Base-by-base conservation (phyloP, 2,113 vertebrate genomes). In the Eptesicus fuscus region DNA sequence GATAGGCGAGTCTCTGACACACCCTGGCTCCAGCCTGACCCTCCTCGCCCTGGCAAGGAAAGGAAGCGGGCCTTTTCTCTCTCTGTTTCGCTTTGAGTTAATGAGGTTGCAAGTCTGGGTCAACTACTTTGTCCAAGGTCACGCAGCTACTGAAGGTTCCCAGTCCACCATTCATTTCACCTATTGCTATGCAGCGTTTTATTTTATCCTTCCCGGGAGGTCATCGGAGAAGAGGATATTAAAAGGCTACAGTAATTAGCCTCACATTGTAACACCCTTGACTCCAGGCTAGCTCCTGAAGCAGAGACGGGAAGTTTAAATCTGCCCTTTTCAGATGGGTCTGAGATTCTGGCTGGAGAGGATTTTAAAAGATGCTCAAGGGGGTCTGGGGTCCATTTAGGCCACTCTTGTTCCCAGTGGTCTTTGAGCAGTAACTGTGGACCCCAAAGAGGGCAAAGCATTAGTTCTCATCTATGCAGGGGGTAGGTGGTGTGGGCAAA, bases 181-280 rank as follows among this genome's bases (percentile, higher is more conserved):
- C n/a, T 78, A n/a, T 95, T 80, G 87, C 71, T 89, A 93, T 82
- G 87, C 77, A 96, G 87, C 4, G 14, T 92, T 96, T 97, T 92
- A 88, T 93, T 91, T 96, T 88, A 94, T 93, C 88, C 92, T 96
- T 95, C 92, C 96, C 18, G 0, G 67, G 90, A 96, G 95, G 76
- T 32, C 83, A 30, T 90, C 59, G 4, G 90, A 93, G 83, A 59
- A 96, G 87, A 95, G 93, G 77, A 90, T 93, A 93, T 90, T 93
- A 94, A 94, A 94, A 95, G 93, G 90, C 96, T 91, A 69, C 35
- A 78, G 85, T 94, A 96, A 96, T 97, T 96, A 97, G 92, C 93
- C 87, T 97, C 93, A 91, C 95, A 93, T 82, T 97, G 95, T 89
- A 97, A 90, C 30, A 95, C 89, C 93, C 95, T 96, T 93, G 87